Conservation (phyloP, 2,888 invertebrate genomes). For the Eupsilia transversa region DNA sequence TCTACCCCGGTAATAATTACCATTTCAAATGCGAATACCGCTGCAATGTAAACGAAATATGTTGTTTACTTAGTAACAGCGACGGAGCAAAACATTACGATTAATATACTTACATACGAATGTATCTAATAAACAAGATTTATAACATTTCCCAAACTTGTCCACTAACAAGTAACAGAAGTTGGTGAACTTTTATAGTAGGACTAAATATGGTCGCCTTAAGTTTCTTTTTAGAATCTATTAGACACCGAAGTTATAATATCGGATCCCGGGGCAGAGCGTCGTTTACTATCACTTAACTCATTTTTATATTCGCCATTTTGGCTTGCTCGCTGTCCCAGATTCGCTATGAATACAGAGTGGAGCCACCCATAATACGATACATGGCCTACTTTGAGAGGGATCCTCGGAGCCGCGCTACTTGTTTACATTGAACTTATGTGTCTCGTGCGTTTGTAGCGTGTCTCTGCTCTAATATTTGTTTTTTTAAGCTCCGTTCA, state of each 20-base stretch:
- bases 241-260: constrained; percentile 82
- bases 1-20: constrained; percentile 42
- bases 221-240: constrained; percentile 80
- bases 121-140: constrained; percentile 63
- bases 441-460: constrained; percentile 50
- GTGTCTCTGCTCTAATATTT: constrained; percentile 31
- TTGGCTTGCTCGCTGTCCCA: constrained; percentile 84
- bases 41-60: constrained; percentile 31
- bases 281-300: constrained; percentile 87
- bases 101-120: constrained; percentile 43
- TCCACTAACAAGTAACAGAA: constrained; percentile 59
- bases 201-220: constrained; percentile 72
- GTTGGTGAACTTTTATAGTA: constrained; percentile 72
- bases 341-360: constrained; percentile 85
- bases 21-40: constrained; percentile 51
- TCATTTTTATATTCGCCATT: constrained; percentile 87
- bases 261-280: constrained; percentile 75
- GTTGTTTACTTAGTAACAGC: constrained; percentile 53
- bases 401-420: constrained; percentile 73
- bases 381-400: constrained; percentile 82
- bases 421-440: constrained; percentile 76
- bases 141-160: constrained; percentile 54
- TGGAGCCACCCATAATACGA: constrained; percentile 79
- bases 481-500: too few species aligned
- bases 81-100: constrained; percentile 38